These are phyloP conservation scores for Ceramica pisi DNA, from an alignment of 2,888 invertebrate species.

Conservation along the genomic window DNA sequence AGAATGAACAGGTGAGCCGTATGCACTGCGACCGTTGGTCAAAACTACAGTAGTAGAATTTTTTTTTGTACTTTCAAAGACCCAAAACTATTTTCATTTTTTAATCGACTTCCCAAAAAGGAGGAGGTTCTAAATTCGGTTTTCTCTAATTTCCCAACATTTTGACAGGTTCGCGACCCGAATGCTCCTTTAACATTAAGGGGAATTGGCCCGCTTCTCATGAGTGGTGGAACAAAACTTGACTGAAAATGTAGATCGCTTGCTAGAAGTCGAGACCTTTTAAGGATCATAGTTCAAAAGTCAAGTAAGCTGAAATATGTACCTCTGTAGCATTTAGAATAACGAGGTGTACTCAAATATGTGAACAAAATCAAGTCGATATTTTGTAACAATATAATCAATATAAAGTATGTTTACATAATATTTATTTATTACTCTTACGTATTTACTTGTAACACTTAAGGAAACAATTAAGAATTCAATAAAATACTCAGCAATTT, in stretches of 20 bases:
- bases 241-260: background rate
- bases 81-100: too few species aligned
- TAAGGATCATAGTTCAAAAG: constrained; percentile 18
- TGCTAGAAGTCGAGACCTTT: background rate
- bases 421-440: background rate
- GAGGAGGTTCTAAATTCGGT: too few species aligned
- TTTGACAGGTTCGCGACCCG: background rate
- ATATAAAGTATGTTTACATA: background rate
- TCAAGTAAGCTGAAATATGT: background rate
- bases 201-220: too few species aligned
- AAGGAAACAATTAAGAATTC: background rate
- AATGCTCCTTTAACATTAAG: too few species aligned
- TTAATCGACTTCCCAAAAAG: too few species aligned
- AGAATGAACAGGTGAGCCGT: too few species aligned
- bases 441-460: too few species aligned
- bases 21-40: too few species aligned
- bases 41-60: too few species aligned
- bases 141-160: too few species aligned
- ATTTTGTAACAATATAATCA: background rate
- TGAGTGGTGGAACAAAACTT: background rate
- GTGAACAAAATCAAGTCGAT: background rate
- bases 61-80: too few species aligned
- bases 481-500: background rate
- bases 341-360: background rate
- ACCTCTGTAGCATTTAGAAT: constrained; percentile 6